Percentiles rank a stretch among this genome's conserved stretches.
Evolutionary conservation across 1,140 invertebrate genomes (phyloP).

Genomic region (Lucilia sericata): DNA sequence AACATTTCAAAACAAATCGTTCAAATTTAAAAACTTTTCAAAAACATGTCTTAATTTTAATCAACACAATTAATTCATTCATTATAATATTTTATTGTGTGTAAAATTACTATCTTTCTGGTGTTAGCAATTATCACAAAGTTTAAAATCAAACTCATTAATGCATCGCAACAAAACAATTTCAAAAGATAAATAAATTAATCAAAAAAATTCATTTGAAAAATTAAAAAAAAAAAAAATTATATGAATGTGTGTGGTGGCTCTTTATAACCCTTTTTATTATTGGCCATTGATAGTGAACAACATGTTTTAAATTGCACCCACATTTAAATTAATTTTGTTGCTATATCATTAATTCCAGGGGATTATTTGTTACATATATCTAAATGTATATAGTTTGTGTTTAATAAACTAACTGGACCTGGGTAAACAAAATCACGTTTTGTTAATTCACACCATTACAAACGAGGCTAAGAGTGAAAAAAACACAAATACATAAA

Average conservation of each 20-base stretch:
- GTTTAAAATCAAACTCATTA: neutral
- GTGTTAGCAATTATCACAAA: too few relatives aligned
- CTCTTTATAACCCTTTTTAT: neutral
- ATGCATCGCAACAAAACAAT: neutral
- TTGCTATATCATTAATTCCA: neutral
- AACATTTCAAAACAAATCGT: too few relatives aligned
- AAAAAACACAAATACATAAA: neutral
- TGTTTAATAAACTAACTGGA: neutral
- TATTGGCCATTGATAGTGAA: neutral
- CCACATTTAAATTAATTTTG: conserved; percentile 26
- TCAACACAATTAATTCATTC: too few relatives aligned
- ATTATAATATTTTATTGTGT: neutral
- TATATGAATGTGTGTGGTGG: too few relatives aligned
- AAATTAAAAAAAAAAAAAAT: neutral
- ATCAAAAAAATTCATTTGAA: neutral
- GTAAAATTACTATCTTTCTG: neutral
- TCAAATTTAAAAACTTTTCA: too few relatives aligned
- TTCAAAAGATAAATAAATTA: neutral
- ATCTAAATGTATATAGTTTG: too few relatives aligned
- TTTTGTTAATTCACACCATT: conserved; percentile 37
- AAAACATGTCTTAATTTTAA: too few relatives aligned
- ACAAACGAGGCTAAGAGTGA: conserved; percentile 31
- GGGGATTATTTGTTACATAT: neutral
- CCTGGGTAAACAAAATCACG: conserved; percentile 41
- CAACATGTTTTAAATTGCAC: conserved; percentile 21